Evolutionary conservation across 2,888 invertebrate species (phyloP), one percentile per base, ranked within the genome.

Genomic region (Copidosoma aretas): DNA sequence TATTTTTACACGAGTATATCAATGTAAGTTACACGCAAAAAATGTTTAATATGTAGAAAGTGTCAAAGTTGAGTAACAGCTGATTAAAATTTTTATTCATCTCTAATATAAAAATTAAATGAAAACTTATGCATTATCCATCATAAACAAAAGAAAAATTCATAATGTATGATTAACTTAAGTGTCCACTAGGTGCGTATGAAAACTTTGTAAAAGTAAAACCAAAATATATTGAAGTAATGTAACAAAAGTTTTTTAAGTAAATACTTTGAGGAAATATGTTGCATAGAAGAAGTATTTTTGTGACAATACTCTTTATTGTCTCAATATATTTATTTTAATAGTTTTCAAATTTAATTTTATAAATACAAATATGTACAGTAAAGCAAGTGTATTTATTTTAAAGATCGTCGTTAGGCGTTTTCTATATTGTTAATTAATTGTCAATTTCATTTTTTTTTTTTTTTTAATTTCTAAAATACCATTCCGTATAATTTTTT

Each of bases 321-420:
- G 19, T 64, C 51, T 52, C 53, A 19, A 53, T 17, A 41, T 58
- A 32, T 32, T 32, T 32, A 32, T 32, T 32, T 10, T 24, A 52
- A 14, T 59, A 25, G 54, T 65, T 60, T 66, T 43, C 41, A 53
- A 22, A 53, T 32, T 43, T 15, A 43, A 43, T 15, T 64, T 59
- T 52, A 22, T 51, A 64, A 64, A n/a, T n/a, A n/a, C n/a, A n/a
- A n/a, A 32, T 32, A 8, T 32, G 8, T 32, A 32, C 32, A 32
- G 3, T 5, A 32, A 32, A 5, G 8, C 32, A 32, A 32, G 32
- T 32, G 4, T 32, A 32, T 8, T n/a, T n/a, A n/a, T n/a, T n/a
- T n/a, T n/a, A n/a, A n/a, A n/a, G n/a, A n/a, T n/a, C n/a, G n/a
- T n/a, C n/a, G n/a, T n/a, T n/a, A n/a, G n/a, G n/a, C n/a, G n/a